Evolutionary conservation across 2,113 vertebrate genomes (phyloP), one percentile per base, ranked within the genome.

Genomic region (Gambusia affinis): DNA sequence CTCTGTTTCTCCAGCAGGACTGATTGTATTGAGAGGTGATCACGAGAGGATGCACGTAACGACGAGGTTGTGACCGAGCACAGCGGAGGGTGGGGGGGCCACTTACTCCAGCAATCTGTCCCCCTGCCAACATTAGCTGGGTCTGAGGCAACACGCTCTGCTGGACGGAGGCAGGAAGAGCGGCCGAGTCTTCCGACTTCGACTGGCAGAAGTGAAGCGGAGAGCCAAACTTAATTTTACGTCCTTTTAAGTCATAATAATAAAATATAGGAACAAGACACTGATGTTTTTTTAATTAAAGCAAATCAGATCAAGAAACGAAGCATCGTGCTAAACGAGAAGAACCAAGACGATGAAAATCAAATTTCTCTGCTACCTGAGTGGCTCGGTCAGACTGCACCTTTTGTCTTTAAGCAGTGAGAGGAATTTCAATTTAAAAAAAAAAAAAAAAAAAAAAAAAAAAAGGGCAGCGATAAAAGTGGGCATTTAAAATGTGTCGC

Each of bases 71-170:
- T 60, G 75, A 87, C 72, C 75, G 60, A 80, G 76, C 67, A 67
- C 73, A 87, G 67, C 17, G 70, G 86, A 78, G 10, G 35, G 35
- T 8, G 1, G 35, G 2, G 35, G 86, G 78, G 86, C 75, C 87
- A 95, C 97, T 97, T 96, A 98, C 96, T 96, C 97, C 97, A 75
- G 97, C 96, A 94, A 98, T 97, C 94, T 98, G 97, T 93, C 97
- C 97, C 93, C 97, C 96, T 71, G 96, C 95, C 95, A 99, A 95
- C 97, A 98, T 98, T 76, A 98, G 95, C 95, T 97, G 97, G 75
- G 97, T 96, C 94, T 97, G 97, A 92, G 96, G 96, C 92, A 97
- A 94, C 88, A 95, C 94, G 54, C 95, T 95, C 95, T 98, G 96
- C 95, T 97, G 96, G 95, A 94, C 95, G 90, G 96, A 95, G 92